phyloP scores from a whole-genome alignment of 2,113 vertebrate species.

The Stigmatopora argus region DNA sequence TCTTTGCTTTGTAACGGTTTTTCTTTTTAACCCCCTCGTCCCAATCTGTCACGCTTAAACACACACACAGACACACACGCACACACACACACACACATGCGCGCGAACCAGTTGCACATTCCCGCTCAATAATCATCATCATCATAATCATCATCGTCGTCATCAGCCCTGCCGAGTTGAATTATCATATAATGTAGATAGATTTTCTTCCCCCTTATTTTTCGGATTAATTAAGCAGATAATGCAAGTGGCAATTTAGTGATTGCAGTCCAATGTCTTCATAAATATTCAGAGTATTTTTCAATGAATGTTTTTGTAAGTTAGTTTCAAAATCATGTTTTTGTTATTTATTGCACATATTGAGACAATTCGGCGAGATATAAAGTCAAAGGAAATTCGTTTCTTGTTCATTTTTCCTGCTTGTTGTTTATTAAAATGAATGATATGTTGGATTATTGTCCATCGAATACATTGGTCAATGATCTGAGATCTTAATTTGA shows the following conservation, averaged over 20 bases:
- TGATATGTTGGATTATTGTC: conserved; percentile 24
- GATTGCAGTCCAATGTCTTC: neutral
- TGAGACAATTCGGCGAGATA: neutral
- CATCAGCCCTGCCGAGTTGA: conserved; percentile 76
- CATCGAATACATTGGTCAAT: conserved; percentile 10
- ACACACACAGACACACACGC: conserved; percentile 64
- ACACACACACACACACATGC: conserved; percentile 67
- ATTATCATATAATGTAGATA: conserved; percentile 87
- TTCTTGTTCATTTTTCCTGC: neutral
- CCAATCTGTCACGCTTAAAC: conserved; percentile 85
- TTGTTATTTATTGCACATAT: neutral
- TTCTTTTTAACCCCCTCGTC: conserved; percentile 70
- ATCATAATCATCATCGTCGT: neutral
- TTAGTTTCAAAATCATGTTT: neutral
- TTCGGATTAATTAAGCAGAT: conserved; percentile 92
- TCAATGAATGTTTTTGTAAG: neutral
- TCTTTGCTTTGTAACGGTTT: conserved; percentile 62
- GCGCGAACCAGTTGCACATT: conserved; percentile 80
- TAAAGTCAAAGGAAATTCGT: neutral
- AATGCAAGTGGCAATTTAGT: conserved; percentile 85
- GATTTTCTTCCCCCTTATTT: conserved; percentile 55
- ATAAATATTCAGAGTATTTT: conserved; percentile 1
- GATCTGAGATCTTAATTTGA: neutral
- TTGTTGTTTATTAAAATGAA: conserved; percentile 10
- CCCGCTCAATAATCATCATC: conserved; percentile 86